A percentile compares a stretch with the other conserved stretches of the same genome.
Evolutionary conservation across 2,113 vertebrate genomes (phyloP).

Genomic region (Cettia cetti): DNA sequence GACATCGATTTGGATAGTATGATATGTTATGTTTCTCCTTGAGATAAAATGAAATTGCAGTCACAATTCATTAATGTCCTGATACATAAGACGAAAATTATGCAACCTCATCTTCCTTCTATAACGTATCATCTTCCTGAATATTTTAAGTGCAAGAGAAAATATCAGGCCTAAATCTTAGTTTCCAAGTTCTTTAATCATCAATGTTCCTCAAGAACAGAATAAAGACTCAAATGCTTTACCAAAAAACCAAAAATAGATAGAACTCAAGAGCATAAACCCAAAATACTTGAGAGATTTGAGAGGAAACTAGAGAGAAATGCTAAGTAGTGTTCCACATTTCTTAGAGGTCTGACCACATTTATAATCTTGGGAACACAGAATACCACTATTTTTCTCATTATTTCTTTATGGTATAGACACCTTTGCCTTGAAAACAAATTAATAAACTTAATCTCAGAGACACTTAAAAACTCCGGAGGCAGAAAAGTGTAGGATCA

Average conservation of each 20-base stretch:
- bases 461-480: not conserved
- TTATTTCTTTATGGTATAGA: not conserved
- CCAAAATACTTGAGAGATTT: not conserved
- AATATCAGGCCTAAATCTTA: not conserved
- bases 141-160: not conserved
- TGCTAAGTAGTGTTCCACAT: not conserved
- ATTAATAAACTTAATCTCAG: not conserved
- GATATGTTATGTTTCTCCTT: not conserved
- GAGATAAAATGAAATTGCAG: not conserved
- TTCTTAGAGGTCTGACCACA: not conserved
- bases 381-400: not conserved
- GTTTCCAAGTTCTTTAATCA: not conserved
- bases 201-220: not conserved
- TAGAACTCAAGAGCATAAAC: not conserved
- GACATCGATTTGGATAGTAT: not conserved
- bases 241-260: not conserved
- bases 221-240: not conserved
- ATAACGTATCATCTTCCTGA: accelerated
- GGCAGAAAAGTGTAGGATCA: not conserved
- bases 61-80: not conserved
- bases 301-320: not conserved
- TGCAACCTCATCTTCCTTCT: not conserved
- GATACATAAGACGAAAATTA: not conserved
- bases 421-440: not conserved
- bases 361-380: not conserved